These are phyloP conservation scores for Bimastos eiseni DNA, from an alignment of 2,888 invertebrate species.

Conservation along the genomic window DNA sequence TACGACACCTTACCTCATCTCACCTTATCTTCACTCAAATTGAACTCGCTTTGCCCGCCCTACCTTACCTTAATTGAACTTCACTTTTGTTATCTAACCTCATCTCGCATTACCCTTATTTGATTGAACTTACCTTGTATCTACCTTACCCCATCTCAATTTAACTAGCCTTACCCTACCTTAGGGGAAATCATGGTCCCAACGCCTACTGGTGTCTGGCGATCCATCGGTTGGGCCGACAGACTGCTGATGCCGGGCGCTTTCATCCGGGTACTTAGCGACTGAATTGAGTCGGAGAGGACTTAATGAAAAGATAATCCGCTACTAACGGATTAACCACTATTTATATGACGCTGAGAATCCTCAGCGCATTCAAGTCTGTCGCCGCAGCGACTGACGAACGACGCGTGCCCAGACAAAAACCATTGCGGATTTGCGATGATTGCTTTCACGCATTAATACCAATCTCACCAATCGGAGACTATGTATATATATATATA, in stretches of 20 bases:
- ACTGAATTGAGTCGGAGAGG: background rate
- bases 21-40: background rate
- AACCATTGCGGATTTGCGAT: background rate
- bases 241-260: background rate
- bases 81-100: no score
- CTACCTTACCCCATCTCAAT: no score
- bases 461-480: background rate
- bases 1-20: background rate
- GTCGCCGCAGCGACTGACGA: conserved; percentile 3
- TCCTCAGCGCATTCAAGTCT: background rate
- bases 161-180: background rate
- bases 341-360: conserved; percentile 6
- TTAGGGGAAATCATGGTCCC: background rate
- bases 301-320: conserved; percentile 7
- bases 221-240: background rate
- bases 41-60: no score
- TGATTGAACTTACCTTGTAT: no score
- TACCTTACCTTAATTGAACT: background rate
- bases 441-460: background rate
- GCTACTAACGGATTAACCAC: background rate
- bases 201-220: background rate
- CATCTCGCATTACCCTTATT: no score
- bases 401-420: conserved; percentile 13
- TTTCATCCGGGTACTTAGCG: conserved; percentile 6
- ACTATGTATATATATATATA: background rate